Evolutionary conservation across 2,797 vertebrate genomes (phyloP), one percentile per base, ranked within the genome.

Genomic region (Hippoglossus hippoglossus): DNA sequence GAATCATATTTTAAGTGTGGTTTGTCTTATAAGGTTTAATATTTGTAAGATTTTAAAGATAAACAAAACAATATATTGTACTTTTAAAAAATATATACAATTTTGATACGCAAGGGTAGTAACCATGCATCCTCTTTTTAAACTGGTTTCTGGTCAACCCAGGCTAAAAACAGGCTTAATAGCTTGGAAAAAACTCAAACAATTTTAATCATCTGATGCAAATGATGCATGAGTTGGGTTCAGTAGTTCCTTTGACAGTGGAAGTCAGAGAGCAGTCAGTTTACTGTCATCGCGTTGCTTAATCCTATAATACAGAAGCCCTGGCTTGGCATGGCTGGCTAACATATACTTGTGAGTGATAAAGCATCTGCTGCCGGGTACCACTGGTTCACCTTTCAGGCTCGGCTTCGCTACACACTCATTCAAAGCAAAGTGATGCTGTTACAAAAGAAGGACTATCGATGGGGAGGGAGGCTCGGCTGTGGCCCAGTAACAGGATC

Each of bases 261-360:
- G 1, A 5, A 28, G 24, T 65, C 25, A 53, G 44, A 63, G 58
- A 56, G 63, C 22, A 56, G 44, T 64, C 55, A 50, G 46, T 73
- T 67, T 68, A 21, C 55, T 36, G 13, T 49, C 39, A 64, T 59
- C 57, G 3, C 67, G 60, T 66, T 61, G 6, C 34, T 78, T 61
- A 77, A 73, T 73, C 41, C 65, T 60, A 21, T 31, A 67, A 73
- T 21, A 54, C 51, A 46, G 31, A 55, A n/a, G 34, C 63, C 9
- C 15, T 21, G 18, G 22, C 25, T 44, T 59, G 28, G 52, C 56
- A 70, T 19, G 19, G 41, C 24, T 13, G 9, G 12, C 58, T 26
- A 47, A 51, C 59, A 70, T 24, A 39, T 41, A 47, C 28, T 55
- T 56, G 11, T 49, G 25, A 31, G 12, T n/a, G 26, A 52, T 28